Evolutionary conservation across 2,888 invertebrate species (phyloP), one percentile per base, ranked within the genome.

Genomic region (Thyatira batis): DNA sequence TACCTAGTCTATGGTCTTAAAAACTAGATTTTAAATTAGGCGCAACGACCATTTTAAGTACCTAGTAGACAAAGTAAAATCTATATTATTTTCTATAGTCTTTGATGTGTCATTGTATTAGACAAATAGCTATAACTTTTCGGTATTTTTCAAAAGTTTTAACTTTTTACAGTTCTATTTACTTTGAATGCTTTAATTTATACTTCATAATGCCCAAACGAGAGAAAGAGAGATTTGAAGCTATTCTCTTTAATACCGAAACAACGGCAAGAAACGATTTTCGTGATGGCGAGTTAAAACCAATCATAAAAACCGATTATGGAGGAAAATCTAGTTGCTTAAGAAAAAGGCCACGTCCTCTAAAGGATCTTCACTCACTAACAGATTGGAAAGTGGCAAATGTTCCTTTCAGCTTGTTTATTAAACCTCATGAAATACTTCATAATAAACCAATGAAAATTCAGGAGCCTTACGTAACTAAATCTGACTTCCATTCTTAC

Each of bases 181-280:
- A n/a, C n/a, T n/a, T n/a, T n/a, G n/a, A n/a, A n/a, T n/a, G n/a
- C n/a, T n/a, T n/a, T n/a, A n/a, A n/a, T n/a, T n/a, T n/a, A n/a
- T n/a, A n/a, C n/a, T n/a, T n/a, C n/a, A n/a, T n/a, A n/a, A n/a
- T n/a, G n/a, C n/a, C n/a, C n/a, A n/a, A n/a, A n/a, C n/a, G n/a
- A n/a, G n/a, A 17, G 8, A 39, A 17, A 4, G 49, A 49, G 0
- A 57, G 58, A 63, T 65, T 9, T 27, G 48, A 48, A 48, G 17
- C 48, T 4, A 17, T 48, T 17, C 2, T 48, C 17, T 48, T 28
- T 20, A 27, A 48, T 11, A 5, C 2, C 3, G 21, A 48, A 48
- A 48, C 48, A 0, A 48, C 48, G 1, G 17, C 13, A 3, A 27
- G 13, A 10, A 48, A 10, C 3, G 48, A 48, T 48, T 48, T 25